phyloP scores from a whole-genome alignment of 2,113 vertebrate species.

The Scartelaos histophorus region DNA sequence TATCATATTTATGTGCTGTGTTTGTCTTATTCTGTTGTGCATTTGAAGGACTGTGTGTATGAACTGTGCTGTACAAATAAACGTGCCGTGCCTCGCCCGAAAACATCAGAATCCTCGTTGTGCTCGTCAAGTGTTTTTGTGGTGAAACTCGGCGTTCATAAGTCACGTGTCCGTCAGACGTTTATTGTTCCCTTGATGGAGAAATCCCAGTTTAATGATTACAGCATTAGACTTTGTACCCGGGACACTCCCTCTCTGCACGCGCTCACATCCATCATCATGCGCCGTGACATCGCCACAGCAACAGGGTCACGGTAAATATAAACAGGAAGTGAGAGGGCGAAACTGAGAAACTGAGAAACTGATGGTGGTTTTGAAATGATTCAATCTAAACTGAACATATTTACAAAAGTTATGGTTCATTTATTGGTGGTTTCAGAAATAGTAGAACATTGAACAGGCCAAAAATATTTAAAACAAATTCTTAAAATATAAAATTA shows the following conservation, averaged over 20 bases:
- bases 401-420: no score
- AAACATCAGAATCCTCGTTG: no score
- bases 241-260: slow-evolving; percentile 17
- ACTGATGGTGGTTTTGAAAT: not conserved
- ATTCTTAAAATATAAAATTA: no score
- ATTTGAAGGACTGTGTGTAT: no score
- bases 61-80: no score
- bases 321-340: not conserved
- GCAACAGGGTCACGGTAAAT: not conserved
- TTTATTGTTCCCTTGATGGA: not conserved
- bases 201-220: slow-evolving; percentile 2
- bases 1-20: no score
- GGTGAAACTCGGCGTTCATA: not conserved
- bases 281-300: not conserved
- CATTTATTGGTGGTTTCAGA: no score
- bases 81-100: no score
- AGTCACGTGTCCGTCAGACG: not conserved
- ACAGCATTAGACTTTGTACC: slow-evolving; percentile 22
- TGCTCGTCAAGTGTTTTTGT: no score
- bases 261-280: not conserved
- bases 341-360: not conserved
- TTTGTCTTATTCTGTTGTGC: no score
- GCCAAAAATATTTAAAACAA: no score
- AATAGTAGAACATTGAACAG: no score
- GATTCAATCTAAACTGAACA: not conserved